Conservation (phyloP, 2,113 vertebrate genomes). For the Microcebus ravelobensis region DNA sequence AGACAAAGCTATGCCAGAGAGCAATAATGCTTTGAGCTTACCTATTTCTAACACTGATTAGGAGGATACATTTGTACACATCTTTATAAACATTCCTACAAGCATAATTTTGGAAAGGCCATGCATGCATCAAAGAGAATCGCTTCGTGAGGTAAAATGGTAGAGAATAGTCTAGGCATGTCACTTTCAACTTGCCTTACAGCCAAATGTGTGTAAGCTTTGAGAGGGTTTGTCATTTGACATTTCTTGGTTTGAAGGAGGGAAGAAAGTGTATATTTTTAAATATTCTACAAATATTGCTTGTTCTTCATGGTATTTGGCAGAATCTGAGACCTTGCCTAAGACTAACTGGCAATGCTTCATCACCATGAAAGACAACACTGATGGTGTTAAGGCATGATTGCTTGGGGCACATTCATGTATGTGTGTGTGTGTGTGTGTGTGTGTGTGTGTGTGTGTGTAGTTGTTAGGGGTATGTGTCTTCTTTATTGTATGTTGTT, state of each 20-base stretch:
- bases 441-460: background rate
- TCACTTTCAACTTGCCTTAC: background rate
- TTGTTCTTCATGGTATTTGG: background rate
- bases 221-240: background rate
- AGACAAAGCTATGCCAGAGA: background rate
- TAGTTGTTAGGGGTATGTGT: background rate
- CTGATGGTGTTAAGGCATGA: background rate
- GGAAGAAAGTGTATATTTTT: background rate
- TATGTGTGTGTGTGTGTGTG: background rate
- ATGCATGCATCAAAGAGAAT: constrained; percentile 15
- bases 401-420: background rate
- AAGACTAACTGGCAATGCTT: background rate
- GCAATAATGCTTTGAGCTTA: background rate
- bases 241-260: background rate
- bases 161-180: background rate
- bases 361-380: background rate
- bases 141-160: background rate
- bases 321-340: background rate
- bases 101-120: background rate
- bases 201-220: background rate
- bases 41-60: background rate
- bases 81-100: background rate
- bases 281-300: background rate
- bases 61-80: background rate
- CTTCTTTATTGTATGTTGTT: background rate